A percentile compares a stretch with the other conserved stretches of the same genome.
Conservation (phyloP, 2,113 vertebrate genomes). For the Amphiprion percula region DNA sequence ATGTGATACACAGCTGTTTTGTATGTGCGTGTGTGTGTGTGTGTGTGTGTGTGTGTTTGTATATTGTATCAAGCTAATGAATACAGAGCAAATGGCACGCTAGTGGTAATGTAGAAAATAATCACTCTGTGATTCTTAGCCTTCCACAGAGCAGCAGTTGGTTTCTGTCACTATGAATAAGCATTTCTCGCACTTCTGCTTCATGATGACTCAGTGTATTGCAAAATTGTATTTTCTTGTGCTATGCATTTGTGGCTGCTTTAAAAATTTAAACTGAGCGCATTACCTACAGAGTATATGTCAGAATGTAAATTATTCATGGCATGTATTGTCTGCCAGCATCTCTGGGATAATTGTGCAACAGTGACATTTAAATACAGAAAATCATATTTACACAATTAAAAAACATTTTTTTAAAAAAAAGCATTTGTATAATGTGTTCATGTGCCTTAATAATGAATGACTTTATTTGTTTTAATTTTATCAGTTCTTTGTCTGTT, state of each 20-base stretch:
- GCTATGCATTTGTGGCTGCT: background rate
- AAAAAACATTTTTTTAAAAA: background rate
- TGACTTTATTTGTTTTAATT: background rate
- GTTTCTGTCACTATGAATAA: constrained; percentile 61
- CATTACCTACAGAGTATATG: background rate
- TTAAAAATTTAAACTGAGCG: background rate
- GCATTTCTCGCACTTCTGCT: constrained; percentile 35
- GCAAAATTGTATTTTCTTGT: constrained; percentile 8
- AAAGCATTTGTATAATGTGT: background rate
- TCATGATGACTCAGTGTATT: constrained; percentile 31
- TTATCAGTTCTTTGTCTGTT: background rate
- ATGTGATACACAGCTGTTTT: constrained; percentile 68
- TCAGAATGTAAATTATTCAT: background rate
- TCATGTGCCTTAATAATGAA: background rate
- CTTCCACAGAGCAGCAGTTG: constrained; percentile 44
- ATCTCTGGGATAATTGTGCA: background rate
- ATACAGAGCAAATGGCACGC: constrained; percentile 66
- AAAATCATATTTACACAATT: background rate
- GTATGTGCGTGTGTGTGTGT: constrained; percentile 18
- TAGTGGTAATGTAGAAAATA: constrained; percentile 68
- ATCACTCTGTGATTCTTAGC: constrained; percentile 57
- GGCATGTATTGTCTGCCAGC: background rate
- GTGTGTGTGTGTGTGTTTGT: constrained; percentile 25
- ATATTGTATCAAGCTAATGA: constrained; percentile 61
- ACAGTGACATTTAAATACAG: background rate